These are phyloP conservation scores for Pomatorhinus ruficollis DNA, from an alignment of 2,113 vertebrate genomes.

Conservation along the genomic window DNA sequence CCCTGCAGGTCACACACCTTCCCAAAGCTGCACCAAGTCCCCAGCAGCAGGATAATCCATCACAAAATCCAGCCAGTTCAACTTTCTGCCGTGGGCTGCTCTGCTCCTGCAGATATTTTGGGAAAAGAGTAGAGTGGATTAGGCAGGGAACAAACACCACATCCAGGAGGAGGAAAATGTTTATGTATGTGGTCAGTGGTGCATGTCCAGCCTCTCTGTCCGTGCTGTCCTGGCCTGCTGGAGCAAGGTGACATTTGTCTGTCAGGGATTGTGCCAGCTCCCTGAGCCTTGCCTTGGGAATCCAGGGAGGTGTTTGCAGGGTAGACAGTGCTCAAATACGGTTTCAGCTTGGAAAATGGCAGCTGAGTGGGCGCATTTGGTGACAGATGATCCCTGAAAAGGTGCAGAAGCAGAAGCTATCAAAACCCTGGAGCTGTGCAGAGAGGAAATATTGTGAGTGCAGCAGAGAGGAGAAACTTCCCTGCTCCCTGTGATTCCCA, in stretches of 20 bases:
- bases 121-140: background rate
- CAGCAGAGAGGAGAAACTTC: background rate
- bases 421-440: background rate
- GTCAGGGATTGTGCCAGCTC: background rate
- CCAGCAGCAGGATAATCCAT: background rate
- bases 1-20: background rate
- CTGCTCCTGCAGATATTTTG: background rate
- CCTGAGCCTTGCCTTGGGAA: background rate
- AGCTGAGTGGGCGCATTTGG: constrained; percentile 31
- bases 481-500: background rate
- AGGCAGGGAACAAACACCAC: background rate
- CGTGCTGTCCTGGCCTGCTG: fast-evolving
- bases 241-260: background rate
- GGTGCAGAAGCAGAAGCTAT: constrained; percentile 25
- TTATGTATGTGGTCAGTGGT: background rate
- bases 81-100: background rate
- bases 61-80: background rate
- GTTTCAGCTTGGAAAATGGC: background rate
- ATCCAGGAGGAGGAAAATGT: background rate
- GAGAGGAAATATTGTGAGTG: background rate
- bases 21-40: background rate
- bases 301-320: background rate
- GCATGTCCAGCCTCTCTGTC: background rate
- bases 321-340: background rate
- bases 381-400: constrained; percentile 39